phyloP scores from a whole-genome alignment of 2,888 invertebrate species.

The Mechanitis messenoides region DNA sequence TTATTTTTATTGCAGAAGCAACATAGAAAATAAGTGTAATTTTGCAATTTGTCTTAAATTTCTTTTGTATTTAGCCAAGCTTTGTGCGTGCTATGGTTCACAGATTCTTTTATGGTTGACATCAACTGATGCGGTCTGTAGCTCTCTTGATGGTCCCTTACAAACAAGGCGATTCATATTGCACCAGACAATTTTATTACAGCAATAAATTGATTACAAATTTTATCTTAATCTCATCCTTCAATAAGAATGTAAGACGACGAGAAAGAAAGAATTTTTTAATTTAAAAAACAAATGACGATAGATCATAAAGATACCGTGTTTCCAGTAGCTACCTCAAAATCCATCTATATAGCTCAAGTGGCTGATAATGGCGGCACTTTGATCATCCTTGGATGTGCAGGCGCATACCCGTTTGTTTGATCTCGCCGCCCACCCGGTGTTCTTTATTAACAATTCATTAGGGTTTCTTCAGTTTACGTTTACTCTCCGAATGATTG shows the following conservation, averaged over 20 bases:
- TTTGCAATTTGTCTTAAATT: constrained; percentile 16
- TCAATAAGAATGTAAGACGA: no score
- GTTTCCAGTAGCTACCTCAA: constrained; percentile 61
- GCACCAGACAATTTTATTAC: constrained; percentile 7
- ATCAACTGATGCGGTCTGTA: constrained; percentile 38
- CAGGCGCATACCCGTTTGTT: constrained; percentile 41
- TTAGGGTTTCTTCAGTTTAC: constrained; percentile 43
- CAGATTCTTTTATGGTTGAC: constrained; percentile 50
- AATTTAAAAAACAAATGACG: constrained; percentile 22
- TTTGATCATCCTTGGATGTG: constrained; percentile 50
- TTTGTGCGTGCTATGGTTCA: constrained; percentile 22
- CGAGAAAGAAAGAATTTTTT: constrained; percentile 2
- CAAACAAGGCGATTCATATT: neutral
- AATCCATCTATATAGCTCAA: constrained; percentile 54
- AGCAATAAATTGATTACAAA: neutral
- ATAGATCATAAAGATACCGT: constrained; percentile 36
- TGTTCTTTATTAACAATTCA: constrained; percentile 60
- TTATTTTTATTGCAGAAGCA: no score
- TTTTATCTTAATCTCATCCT: neutral
- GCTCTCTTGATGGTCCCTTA: constrained; percentile 24
- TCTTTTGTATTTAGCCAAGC: constrained; percentile 13
- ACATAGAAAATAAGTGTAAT: constrained; percentile 7
- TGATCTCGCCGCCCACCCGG: constrained; percentile 61
- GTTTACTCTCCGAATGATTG: constrained; percentile 24
- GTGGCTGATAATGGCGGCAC: constrained; percentile 62